Percentiles rank a stretch among this genome's conserved stretches.
phyloP scores from a whole-genome alignment of 2,113 vertebrate species.

The Dicrurus megarhynchus region DNA sequence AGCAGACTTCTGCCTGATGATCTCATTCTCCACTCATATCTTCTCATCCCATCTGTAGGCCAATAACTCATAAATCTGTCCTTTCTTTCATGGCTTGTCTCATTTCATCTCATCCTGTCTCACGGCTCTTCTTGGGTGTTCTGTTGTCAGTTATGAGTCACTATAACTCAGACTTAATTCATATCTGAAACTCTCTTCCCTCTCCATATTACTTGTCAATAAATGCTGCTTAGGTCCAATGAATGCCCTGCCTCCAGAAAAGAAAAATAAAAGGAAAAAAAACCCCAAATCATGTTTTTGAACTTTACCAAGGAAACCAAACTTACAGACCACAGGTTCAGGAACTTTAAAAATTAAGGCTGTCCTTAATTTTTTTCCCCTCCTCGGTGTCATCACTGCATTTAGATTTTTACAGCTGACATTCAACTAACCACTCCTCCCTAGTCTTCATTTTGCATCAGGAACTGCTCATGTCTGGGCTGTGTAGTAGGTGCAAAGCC shows the following conservation, averaged over 20 bases:
- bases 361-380: not conserved
- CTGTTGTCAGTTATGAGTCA: constrained; percentile 38
- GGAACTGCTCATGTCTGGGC: not conserved
- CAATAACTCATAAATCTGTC: constrained; percentile 23
- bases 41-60: constrained; percentile 21
- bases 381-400: not conserved
- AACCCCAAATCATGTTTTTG: not conserved
- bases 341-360: not conserved
- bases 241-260: not conserved
- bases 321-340: not conserved
- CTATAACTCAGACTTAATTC: not conserved
- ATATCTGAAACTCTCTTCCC: not conserved
- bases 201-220: not conserved
- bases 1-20: not conserved
- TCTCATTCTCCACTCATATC: constrained; percentile 25
- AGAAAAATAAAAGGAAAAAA: rapidly evolving
- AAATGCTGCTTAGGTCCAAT: not conserved
- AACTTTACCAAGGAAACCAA: not conserved
- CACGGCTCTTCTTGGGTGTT: not conserved
- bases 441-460: not conserved
- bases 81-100: constrained; percentile 21
- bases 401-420: not conserved
- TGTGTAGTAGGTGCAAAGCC: not conserved
- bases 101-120: constrained; percentile 10
- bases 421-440: not conserved